These are phyloP conservation scores for Forbesichthys papilliferus DNA, from an alignment of 2,113 vertebrate species.

Conservation along the genomic window DNA sequence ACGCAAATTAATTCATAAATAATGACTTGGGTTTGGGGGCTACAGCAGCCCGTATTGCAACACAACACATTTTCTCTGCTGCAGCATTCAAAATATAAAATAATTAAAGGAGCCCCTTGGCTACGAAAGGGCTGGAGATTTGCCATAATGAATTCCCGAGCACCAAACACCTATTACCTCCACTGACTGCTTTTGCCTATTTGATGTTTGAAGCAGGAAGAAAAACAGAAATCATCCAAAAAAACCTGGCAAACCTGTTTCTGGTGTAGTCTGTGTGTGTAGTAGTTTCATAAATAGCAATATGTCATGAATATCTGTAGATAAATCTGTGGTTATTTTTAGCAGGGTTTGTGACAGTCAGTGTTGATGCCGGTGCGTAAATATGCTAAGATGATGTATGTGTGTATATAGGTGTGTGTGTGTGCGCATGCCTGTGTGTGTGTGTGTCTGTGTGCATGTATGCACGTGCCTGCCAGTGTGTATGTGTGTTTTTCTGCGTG, in stretches of 20 bases:
- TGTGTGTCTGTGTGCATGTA: neutral
- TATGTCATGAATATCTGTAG: conserved; percentile 34
- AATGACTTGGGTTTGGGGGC: conserved; percentile 71
- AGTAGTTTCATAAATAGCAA: conserved; percentile 45
- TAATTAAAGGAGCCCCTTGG: conserved; percentile 61
- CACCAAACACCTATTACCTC: conserved; percentile 73
- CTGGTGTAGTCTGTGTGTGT: conserved; percentile 41
- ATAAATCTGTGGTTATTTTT: conserved; percentile 23
- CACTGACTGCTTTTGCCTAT: conserved; percentile 69
- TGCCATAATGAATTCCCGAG: conserved; percentile 77
- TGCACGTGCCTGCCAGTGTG: neutral
- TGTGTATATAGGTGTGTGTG: conserved; percentile 20
- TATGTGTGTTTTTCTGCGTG: conserved; percentile 26
- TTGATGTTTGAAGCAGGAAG: conserved; percentile 66
- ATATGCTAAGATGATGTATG: conserved; percentile 52
- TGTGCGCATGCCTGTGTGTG: neutral
- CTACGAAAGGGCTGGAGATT: conserved; percentile 70
- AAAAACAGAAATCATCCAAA: conserved; percentile 58
- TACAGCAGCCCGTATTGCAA: conserved; percentile 63
- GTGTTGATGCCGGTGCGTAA: conserved; percentile 47
- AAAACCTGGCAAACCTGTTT: conserved; percentile 39
- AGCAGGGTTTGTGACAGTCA: conserved; percentile 9
- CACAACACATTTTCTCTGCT: conserved; percentile 68
- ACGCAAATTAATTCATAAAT: conserved; percentile 79
- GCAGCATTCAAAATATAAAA: conserved; percentile 75